phyloP scores from a whole-genome alignment of 2,888 invertebrate species.

The Eurois occulta region DNA sequence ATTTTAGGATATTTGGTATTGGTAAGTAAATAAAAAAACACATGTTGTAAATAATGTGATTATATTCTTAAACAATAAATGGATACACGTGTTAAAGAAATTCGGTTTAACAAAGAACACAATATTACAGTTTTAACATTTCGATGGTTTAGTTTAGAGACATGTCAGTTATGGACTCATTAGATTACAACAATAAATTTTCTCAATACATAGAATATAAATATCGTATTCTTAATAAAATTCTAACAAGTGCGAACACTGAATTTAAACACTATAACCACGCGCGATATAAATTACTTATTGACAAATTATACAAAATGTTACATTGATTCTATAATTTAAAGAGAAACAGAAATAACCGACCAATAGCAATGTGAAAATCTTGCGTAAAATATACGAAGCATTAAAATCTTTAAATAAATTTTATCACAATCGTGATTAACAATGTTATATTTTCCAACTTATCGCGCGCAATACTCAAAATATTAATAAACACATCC shows the following conservation, averaged over 20 bases:
- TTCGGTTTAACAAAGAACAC: slow-evolving; percentile 76
- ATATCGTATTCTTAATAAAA: slow-evolving; percentile 62
- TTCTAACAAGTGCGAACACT: slow-evolving; percentile 64
- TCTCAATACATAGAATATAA: slow-evolving; percentile 70
- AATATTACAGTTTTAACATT: slow-evolving; percentile 68
- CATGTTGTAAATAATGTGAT: slow-evolving; percentile 79
- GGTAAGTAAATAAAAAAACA: slow-evolving; percentile 70
- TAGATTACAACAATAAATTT: slow-evolving; percentile 60
- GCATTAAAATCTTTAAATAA: slow-evolving; percentile 4
- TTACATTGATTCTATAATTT: neutral
- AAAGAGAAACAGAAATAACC: neutral
- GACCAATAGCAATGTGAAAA: neutral
- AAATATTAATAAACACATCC: slow-evolving; percentile 43
- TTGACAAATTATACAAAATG: neutral
- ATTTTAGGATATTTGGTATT: neutral
- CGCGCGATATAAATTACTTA: slow-evolving; percentile 24
- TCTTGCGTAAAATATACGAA: neutral
- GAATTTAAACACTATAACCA: slow-evolving; percentile 65
- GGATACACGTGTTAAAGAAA: slow-evolving; percentile 82
- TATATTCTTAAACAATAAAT: slow-evolving; percentile 84
- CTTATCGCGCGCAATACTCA: slow-evolving; percentile 35
- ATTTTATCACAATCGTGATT: slow-evolving; percentile 8
- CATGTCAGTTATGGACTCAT: slow-evolving; percentile 54
- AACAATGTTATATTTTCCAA: slow-evolving; percentile 16
- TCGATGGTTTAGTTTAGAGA: slow-evolving; percentile 70